A percentile compares a stretch with the other conserved stretches of the same genome.
phyloP scores from a whole-genome alignment of 2,888 invertebrate genomes.

The Spilosoma lubricipeda region DNA sequence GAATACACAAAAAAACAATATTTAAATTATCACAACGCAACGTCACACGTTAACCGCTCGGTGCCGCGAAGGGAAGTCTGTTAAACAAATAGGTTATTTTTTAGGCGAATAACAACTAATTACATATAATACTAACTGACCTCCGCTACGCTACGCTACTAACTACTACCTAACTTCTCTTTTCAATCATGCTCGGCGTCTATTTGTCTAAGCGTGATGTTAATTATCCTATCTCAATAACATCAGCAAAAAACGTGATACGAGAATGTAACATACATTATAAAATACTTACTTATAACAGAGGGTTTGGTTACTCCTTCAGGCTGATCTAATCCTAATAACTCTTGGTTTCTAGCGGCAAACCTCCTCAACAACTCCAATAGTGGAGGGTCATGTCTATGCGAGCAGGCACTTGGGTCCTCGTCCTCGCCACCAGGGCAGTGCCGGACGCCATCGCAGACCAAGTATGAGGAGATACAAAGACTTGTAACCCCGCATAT shows the following conservation, averaged over 20 bases:
- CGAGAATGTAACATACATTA: background rate
- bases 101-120: too few relatives aligned
- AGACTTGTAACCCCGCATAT: constrained; percentile 78
- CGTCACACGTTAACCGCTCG: too few relatives aligned
- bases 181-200: too few relatives aligned
- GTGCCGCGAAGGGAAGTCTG: too few relatives aligned
- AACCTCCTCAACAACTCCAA: constrained; percentile 77
- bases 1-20: too few relatives aligned
- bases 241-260: too few relatives aligned
- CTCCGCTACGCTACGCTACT: too few relatives aligned
- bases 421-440: constrained; percentile 89
- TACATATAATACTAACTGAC: background rate
- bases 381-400: constrained; percentile 75
- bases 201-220: too few relatives aligned
- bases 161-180: too few relatives aligned
- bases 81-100: too few relatives aligned
- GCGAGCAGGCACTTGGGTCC: constrained; percentile 75
- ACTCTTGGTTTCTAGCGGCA: constrained; percentile 79
- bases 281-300: constrained; percentile 77
- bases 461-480: constrained; percentile 88
- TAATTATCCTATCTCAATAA: too few relatives aligned
- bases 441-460: constrained; percentile 89
- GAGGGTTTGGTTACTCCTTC: constrained; percentile 79
- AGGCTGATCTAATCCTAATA: constrained; percentile 74
- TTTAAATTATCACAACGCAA: too few relatives aligned